Conservation (phyloP, 2,797 vertebrate genomes). For the Crypturellus tataupa region DNA sequence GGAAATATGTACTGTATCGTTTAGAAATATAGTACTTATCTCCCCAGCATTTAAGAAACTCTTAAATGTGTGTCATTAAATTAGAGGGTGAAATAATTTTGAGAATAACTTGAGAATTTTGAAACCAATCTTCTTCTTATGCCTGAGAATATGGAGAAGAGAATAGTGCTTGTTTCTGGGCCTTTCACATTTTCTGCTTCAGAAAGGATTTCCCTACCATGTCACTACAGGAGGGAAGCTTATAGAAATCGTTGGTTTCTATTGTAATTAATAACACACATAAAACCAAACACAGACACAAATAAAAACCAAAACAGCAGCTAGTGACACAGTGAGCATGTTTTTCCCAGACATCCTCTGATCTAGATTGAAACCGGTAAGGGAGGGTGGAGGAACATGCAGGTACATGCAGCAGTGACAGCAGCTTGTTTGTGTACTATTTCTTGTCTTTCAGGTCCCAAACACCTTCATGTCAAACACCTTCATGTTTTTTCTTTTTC, state of each 20-base stretch:
- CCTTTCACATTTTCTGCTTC: neutral
- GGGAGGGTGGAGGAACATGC: neutral
- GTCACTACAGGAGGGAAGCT: neutral
- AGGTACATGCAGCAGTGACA: neutral
- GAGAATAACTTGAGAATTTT: neutral
- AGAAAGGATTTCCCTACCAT: neutral
- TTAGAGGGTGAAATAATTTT: neutral
- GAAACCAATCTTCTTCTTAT: neutral
- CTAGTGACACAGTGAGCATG: neutral
- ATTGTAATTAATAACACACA: neutral
- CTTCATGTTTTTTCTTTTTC: neutral
- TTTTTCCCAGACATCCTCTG: neutral
- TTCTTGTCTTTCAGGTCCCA: neutral
- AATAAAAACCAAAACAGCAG: neutral
- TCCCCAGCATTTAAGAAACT: neutral
- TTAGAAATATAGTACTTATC: neutral
- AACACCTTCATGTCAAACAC: fast-evolving
- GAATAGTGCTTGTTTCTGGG: neutral
- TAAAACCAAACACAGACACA: neutral
- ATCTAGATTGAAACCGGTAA: neutral
- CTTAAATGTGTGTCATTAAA: neutral
- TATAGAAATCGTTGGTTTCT: neutral
- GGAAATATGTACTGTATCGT: neutral
- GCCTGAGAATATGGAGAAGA: neutral
- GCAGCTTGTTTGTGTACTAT: neutral